A percentile compares a stretch with the other conserved stretches of the same genome.
phyloP scores from a whole-genome alignment of 2,888 invertebrate genomes.

The Strigamia maritima region DNA sequence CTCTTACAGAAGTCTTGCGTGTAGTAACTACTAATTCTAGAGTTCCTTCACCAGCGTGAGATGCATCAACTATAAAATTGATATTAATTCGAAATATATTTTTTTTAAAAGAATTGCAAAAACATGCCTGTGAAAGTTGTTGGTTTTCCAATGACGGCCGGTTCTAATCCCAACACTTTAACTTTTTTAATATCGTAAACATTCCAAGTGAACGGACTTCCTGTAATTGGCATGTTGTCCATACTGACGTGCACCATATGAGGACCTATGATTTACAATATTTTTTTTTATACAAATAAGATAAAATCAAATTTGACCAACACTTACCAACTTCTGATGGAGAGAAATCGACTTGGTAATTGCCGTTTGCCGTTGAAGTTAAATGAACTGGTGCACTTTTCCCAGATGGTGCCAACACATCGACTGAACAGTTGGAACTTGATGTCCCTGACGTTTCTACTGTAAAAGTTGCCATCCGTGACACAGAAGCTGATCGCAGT shows the following conservation, averaged over 20 bases:
- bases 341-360: slow-evolving; percentile 73
- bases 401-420: slow-evolving; percentile 53
- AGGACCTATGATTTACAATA: slow-evolving; percentile 59
- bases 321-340: slow-evolving; percentile 69
- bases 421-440: slow-evolving; percentile 49
- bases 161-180: slow-evolving; percentile 55
- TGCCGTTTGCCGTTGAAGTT: slow-evolving; percentile 59
- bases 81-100: slow-evolving; percentile 1
- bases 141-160: slow-evolving; percentile 49
- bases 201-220: slow-evolving; percentile 90
- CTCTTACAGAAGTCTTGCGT: slow-evolving; percentile 81
- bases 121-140: slow-evolving; percentile 52
- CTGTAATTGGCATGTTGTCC: slow-evolving; percentile 73
- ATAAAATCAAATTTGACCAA: neutral
- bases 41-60: slow-evolving; percentile 90
- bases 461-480: slow-evolving; percentile 61
- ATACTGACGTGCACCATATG: slow-evolving; percentile 74
- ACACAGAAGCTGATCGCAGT: slow-evolving; percentile 67
- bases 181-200: slow-evolving; percentile 78
- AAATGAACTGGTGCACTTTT: slow-evolving; percentile 72
- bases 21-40: slow-evolving; percentile 88
- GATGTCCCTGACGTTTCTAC: slow-evolving; percentile 60
- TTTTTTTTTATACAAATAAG: neutral
- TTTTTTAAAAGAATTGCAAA: slow-evolving; percentile 17
- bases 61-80: slow-evolving; percentile 76